Conservation (phyloP, 2,113 vertebrate species). For the Plectropomus leopardus region DNA sequence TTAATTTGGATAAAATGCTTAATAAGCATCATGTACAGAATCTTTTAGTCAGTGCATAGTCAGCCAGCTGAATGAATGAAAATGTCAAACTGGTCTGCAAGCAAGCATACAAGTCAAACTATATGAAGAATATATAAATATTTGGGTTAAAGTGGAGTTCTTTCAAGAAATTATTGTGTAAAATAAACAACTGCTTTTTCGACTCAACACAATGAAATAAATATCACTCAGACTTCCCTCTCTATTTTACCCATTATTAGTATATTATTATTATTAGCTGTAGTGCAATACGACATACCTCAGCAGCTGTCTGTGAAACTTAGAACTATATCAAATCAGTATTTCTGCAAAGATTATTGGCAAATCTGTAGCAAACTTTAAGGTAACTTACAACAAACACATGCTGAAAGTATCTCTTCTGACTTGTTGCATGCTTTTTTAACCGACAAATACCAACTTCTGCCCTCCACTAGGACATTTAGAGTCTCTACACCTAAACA, state of each 20-base stretch:
- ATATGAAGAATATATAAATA: background rate
- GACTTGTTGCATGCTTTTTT: background rate
- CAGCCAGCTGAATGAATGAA: background rate
- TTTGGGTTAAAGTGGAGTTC: background rate
- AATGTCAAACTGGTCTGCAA: background rate
- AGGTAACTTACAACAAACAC: no score
- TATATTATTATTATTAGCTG: background rate
- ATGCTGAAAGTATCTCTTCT: no score
- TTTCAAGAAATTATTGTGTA: background rate
- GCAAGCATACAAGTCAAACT: background rate
- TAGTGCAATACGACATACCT: no score
- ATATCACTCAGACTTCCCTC: background rate
- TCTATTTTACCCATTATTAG: conserved; percentile 1
- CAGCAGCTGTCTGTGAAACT: no score
- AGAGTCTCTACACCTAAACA: background rate
- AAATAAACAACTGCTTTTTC: background rate
- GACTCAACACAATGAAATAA: background rate
- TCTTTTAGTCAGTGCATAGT: background rate
- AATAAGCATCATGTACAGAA: background rate
- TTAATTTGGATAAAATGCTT: background rate
- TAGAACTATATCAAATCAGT: no score
- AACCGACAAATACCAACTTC: background rate
- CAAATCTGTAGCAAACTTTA: no score
- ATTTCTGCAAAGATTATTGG: no score
- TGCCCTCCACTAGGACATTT: no score